These are phyloP conservation scores for Listronotus bonariensis DNA, from an alignment of 1,140 invertebrate species.

Conservation along the genomic window DNA sequence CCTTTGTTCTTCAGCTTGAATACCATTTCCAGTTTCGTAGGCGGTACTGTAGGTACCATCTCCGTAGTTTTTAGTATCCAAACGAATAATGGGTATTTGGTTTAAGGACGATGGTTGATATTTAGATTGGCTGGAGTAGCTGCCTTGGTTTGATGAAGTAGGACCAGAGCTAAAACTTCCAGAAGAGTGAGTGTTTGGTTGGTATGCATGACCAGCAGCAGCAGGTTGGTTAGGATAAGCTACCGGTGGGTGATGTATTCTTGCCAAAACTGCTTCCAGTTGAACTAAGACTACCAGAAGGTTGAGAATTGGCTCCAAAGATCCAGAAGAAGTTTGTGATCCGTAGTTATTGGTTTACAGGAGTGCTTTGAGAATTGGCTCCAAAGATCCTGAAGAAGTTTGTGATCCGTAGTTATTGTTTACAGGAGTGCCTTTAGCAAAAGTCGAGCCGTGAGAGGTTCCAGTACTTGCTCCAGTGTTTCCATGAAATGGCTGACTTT, in stretches of 20 bases:
- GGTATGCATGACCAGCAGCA: too few relatives aligned
- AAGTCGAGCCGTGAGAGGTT: background rate
- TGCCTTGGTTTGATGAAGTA: too few relatives aligned
- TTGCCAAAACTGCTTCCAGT: background rate
- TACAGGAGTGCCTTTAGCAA: background rate
- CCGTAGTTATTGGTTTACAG: background rate
- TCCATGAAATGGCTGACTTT: background rate
- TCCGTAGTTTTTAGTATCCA: constrained; percentile 56
- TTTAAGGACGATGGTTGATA: too few relatives aligned
- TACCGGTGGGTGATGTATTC: background rate
- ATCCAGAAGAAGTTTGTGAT: background rate
- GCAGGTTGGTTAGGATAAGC: too few relatives aligned
- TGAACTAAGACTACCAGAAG: background rate
- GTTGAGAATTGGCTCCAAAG: background rate
- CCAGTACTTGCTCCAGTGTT: background rate
- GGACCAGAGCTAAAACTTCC: too few relatives aligned
- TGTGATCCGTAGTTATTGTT: background rate
- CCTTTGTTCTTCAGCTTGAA: constrained; percentile 59
- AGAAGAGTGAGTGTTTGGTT: too few relatives aligned
- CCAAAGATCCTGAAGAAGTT: background rate
- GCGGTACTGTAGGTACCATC: constrained; percentile 29
- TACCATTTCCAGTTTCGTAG: constrained; percentile 66
- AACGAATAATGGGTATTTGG: constrained; percentile 58
- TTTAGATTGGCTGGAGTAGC: too few relatives aligned
- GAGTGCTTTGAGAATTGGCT: background rate